phyloP scores from a whole-genome alignment of 2,797 vertebrate genomes.

The Tragelaphus oryx region DNA sequence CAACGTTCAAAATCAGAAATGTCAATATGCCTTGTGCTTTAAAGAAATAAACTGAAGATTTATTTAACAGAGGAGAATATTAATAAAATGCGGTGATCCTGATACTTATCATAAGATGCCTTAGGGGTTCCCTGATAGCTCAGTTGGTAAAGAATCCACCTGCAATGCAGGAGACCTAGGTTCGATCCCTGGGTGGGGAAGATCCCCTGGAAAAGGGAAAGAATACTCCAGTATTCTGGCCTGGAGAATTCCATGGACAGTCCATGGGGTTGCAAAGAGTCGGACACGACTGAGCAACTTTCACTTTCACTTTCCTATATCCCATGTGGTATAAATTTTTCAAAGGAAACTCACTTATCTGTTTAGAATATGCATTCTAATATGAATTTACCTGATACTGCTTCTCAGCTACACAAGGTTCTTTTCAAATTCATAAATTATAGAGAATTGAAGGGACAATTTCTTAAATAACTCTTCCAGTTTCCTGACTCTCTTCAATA shows the following conservation, averaged over 20 bases:
- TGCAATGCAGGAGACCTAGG: neutral
- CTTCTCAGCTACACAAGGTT: neutral
- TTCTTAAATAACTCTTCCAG: neutral
- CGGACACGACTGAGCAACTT: neutral
- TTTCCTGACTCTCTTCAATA: neutral
- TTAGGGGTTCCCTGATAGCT: neutral
- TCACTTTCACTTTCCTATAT: neutral
- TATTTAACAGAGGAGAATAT: neutral
- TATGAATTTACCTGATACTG: neutral
- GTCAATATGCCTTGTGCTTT: neutral
- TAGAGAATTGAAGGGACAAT: neutral
- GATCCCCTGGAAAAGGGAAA: neutral
- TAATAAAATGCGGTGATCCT: neutral
- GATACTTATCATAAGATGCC: neutral
- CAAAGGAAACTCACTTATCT: neutral
- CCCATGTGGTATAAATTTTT: neutral
- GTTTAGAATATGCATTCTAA: neutral
- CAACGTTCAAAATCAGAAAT: neutral
- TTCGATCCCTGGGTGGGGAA: neutral
- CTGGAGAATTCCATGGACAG: neutral
- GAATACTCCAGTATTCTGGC: neutral
- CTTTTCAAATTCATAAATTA: slow-evolving; percentile 3
- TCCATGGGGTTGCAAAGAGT: neutral
- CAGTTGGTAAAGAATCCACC: neutral
- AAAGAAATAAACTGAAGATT: neutral